Evolutionary conservation across 1,140 invertebrate genomes (phyloP).

Genomic region (Glomeris maerens): DNA sequence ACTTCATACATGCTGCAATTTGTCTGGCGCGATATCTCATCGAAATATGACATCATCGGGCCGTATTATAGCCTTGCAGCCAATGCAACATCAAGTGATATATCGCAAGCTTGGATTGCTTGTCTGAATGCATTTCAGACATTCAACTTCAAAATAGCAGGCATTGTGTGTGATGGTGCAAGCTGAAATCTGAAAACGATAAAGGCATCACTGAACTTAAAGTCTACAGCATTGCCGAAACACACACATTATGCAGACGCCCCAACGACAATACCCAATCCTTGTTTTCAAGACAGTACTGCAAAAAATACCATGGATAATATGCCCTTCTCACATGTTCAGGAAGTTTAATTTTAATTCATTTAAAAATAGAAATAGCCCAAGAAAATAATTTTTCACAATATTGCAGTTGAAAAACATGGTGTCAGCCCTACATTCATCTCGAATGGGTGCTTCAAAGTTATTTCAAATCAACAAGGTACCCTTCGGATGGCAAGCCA

Average conservation of each 20-base stretch:
- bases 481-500: neutral
- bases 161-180: too few species aligned
- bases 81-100: neutral
- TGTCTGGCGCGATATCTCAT: constrained; percentile 4
- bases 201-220: too few species aligned
- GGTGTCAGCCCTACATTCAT: neutral
- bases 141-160: neutral
- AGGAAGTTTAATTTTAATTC: neutral
- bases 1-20: neutral
- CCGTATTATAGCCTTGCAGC: neutral
- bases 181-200: too few species aligned
- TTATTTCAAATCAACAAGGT: neutral
- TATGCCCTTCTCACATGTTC: too few species aligned
- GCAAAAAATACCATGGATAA: too few species aligned
- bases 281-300: too few species aligned
- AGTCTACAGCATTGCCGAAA: too few species aligned
- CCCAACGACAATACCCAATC: neutral
- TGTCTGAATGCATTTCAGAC: neutral
- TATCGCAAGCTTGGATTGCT: neutral
- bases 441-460: neutral
- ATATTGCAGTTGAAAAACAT: neutral
- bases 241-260: too few species aligned
- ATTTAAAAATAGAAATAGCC: too few species aligned
- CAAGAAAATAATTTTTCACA: too few species aligned
- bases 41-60: constrained; percentile 4